Evolutionary conservation across 2,113 vertebrate genomes (phyloP), one percentile per base, ranked within the genome.

Genomic region (Phalacrocorax aristotelis): DNA sequence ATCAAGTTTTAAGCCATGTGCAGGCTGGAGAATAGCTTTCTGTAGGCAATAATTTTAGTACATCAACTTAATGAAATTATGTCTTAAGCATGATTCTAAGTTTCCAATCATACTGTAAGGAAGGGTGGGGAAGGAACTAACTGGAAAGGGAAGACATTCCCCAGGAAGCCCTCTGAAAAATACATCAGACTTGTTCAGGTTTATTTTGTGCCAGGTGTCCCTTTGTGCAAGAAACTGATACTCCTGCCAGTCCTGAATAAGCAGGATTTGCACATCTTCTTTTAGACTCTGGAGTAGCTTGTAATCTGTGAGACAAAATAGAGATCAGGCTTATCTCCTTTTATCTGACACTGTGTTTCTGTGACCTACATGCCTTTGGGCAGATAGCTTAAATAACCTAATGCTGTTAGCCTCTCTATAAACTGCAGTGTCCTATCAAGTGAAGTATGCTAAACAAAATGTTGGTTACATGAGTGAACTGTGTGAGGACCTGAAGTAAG

Each of bases 281-380:
- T 89, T 80, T 58, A 70, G 62, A 46, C 46, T 55, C 61, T 42
- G 70, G 32, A 51, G 25, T 49, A 38, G 36, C 8, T 66, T 92
- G 61, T 89, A 64, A 94, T 89, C 81, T 79, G 29, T 69, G 71
- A 94, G 87, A 95, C 78, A 80, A 88, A 69, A 72, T 87, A 19
- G 62, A 77, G 70, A 79, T 89, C 66, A 92, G 54, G 27, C 13
- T 91, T 58, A 74, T 36, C 36, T 88, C 44, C 79, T 90, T 89
- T 76, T 72, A 58, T 79, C 66, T 93, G 87, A 66, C 51, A 27
- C 54, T 6, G 27, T 55, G 48, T 79, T 93, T 71, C 77, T 86
- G 75, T 88, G 85, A 81, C 87, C 71, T 77, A n/a, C 58, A 15
- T 69, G 85, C 48, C 51, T 66, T 5, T 19, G 64, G 64, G 23